Conservation (phyloP, 2,888 invertebrate genomes). For the Saturnia pavonia region DNA sequence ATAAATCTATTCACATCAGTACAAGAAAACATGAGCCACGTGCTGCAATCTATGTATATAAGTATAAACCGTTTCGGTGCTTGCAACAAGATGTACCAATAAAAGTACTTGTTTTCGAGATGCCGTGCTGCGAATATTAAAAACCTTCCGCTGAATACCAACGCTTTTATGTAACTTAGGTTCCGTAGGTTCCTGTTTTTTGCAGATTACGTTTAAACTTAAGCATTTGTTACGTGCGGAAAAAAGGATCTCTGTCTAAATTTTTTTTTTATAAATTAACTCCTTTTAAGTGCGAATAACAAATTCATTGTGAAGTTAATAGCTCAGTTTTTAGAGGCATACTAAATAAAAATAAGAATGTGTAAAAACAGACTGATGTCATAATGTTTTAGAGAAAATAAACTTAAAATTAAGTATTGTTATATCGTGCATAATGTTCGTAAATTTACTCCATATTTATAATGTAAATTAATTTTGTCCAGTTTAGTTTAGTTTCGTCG, state of each 20-base stretch:
- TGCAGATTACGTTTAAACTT: too few species aligned
- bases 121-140: conserved; percentile 44
- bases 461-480: too few species aligned
- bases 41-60: conserved; percentile 20
- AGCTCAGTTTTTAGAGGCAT: background rate
- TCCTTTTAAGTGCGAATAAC: background rate
- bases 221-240: too few species aligned
- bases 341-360: background rate
- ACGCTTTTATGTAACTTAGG: conserved; percentile 13
- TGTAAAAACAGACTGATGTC: background rate
- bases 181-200: conserved; percentile 17
- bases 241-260: background rate
- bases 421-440: background rate
- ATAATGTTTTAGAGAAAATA: background rate
- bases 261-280: background rate
- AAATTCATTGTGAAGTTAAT: background rate
- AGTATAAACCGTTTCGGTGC: conserved; percentile 31
- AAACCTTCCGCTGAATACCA: conserved; percentile 26
- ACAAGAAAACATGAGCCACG: background rate
- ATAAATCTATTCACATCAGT: background rate
- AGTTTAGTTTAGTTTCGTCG: too few species aligned
- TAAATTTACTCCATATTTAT: background rate
- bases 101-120: conserved; percentile 51
- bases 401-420: background rate
- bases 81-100: conserved; percentile 48